phyloP scores from a whole-genome alignment of 2,797 vertebrate genomes.

The Mormyrus hasselquistii region DNA sequence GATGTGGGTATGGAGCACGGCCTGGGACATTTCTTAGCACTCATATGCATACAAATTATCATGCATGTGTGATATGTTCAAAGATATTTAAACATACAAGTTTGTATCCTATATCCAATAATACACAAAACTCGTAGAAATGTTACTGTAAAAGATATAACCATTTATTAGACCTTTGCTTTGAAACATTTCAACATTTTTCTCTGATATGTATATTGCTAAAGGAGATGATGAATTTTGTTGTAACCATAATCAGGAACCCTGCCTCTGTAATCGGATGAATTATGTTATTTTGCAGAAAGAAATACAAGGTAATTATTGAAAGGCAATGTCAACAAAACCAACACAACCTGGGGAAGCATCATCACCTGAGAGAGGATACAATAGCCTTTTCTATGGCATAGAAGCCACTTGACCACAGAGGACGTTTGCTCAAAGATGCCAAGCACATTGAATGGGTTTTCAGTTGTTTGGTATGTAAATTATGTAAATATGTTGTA shows the following conservation, averaged over 20 bases:
- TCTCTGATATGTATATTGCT: neutral
- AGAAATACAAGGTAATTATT: conserved; percentile 96
- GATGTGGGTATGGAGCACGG: neutral
- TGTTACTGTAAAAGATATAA: neutral
- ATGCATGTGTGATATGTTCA: neutral
- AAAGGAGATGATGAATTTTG: neutral
- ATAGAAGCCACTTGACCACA: conserved; percentile 44
- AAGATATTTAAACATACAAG: neutral
- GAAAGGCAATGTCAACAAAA: conserved; percentile 76
- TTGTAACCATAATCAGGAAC: neutral
- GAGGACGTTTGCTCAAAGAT: neutral
- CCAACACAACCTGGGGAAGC: conserved; percentile 77
- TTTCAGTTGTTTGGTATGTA: conserved; percentile 58
- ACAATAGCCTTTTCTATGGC: conserved; percentile 90
- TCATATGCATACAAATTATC: neutral
- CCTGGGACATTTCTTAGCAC: neutral
- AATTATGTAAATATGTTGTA: conserved; percentile 40
- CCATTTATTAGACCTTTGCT: neutral
- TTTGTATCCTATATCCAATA: neutral
- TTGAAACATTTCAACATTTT: neutral
- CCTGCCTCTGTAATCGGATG: neutral
- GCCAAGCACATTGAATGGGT: conserved; percentile 51
- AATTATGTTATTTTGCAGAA: conserved; percentile 58
- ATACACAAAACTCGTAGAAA: neutral
- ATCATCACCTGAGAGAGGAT: conserved; percentile 87